Conservation (phyloP, 2,888 invertebrate species). For the Cosmia trapezina region DNA sequence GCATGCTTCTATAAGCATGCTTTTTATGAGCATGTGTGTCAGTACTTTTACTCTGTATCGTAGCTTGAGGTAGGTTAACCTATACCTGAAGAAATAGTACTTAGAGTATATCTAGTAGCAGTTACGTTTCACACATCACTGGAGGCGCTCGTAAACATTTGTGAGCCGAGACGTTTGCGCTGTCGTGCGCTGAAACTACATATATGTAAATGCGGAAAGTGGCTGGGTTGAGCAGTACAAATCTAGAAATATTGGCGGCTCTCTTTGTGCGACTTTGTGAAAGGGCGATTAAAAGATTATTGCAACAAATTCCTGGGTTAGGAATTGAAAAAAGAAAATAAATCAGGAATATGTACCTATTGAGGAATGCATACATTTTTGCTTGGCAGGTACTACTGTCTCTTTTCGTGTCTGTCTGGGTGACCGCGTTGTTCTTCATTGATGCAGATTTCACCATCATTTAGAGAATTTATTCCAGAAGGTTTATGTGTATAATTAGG, state of each 20-base stretch:
- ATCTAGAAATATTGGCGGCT: background rate
- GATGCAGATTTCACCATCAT: too few species aligned
- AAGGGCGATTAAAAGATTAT: background rate
- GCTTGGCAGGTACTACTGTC: too few species aligned
- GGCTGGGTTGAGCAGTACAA: background rate
- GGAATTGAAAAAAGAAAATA: too few species aligned
- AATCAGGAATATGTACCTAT: too few species aligned
- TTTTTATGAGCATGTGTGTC: too few species aligned
- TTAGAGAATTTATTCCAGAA: too few species aligned
- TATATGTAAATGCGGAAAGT: background rate
- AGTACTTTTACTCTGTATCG: slow-evolving; percentile 15
- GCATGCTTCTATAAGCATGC: too few species aligned
- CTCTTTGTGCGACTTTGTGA: background rate
- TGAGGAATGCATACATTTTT: too few species aligned
- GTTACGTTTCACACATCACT: slow-evolving; percentile 55
- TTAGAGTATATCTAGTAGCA: slow-evolving; percentile 15
- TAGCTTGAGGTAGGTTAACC: slow-evolving; percentile 8
- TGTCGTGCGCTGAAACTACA: background rate
- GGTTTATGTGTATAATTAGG: too few species aligned
- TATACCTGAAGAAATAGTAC: slow-evolving; percentile 11
- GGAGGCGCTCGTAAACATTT: slow-evolving; percentile 57
- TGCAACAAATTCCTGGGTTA: background rate
- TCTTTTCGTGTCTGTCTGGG: too few species aligned
- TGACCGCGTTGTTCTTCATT: too few species aligned
- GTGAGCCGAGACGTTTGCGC: slow-evolving; percentile 56